A percentile compares a stretch with the other conserved stretches of the same genome.
Evolutionary conservation across 2,888 invertebrate genomes (phyloP).

Genomic region (Harpagoxenus sublaevis): DNA sequence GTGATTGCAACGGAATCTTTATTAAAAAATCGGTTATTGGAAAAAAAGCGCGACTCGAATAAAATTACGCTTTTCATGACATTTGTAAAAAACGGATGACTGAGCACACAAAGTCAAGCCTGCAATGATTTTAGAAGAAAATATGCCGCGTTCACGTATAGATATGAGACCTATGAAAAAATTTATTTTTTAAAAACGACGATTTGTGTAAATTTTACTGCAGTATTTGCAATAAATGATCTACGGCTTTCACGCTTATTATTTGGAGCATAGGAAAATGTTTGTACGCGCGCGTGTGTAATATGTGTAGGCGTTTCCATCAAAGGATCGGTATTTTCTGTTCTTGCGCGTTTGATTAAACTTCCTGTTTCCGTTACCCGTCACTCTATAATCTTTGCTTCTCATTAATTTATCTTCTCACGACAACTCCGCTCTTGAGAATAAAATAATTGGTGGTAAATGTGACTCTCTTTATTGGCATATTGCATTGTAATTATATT

Average conservation of each 20-base stretch:
- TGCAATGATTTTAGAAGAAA: neutral
- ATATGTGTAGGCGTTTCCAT: neutral
- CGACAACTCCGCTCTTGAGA: neutral
- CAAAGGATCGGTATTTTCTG: neutral
- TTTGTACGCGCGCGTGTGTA: no score
- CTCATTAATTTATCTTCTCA: neutral
- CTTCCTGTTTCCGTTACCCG: neutral
- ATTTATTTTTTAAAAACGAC: neutral
- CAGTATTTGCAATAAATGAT: neutral
- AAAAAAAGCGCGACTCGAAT: neutral
- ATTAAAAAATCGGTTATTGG: neutral
- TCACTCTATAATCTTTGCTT: neutral
- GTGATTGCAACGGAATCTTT: neutral
- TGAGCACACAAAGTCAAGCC: neutral
- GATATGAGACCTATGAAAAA: neutral
- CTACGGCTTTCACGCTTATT: neutral
- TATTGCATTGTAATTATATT: slow-evolving; percentile 8
- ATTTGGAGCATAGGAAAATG: neutral
- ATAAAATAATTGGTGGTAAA: slow-evolving; percentile 18
- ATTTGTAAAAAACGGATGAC: neutral
- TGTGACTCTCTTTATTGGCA: neutral
- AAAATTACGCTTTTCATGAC: neutral
- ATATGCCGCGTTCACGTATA: neutral
- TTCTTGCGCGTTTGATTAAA: slow-evolving; percentile 26
- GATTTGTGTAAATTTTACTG: neutral